Evolutionary conservation across 2,113 vertebrate genomes (phyloP).

Genomic region (Sturnira hondurensis): DNA sequence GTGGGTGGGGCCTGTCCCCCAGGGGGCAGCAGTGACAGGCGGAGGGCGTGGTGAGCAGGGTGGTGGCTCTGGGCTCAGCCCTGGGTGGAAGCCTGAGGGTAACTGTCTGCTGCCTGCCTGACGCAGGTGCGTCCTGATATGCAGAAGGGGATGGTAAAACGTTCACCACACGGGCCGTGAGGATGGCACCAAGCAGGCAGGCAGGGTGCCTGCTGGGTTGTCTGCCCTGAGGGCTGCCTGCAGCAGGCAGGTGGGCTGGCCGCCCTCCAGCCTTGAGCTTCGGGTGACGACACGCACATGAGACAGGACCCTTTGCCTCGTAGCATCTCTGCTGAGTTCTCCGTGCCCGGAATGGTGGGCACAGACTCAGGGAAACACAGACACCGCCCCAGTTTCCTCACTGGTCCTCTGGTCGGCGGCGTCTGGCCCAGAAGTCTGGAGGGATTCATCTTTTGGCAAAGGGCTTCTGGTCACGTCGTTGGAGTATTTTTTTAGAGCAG

Average conservation of each 20-base stretch:
- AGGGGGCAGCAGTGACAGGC: background rate
- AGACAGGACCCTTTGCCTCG: background rate
- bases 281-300: background rate
- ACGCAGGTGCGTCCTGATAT: fast-evolving
- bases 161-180: background rate
- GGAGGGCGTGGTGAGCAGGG: background rate
- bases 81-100: background rate
- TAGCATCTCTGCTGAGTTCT: background rate
- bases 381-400: background rate
- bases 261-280: background rate
- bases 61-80: background rate
- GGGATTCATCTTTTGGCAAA: background rate
- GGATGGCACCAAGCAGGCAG: background rate
- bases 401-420: background rate
- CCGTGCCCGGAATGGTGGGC: too few relatives aligned
- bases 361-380: background rate
- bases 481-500: background rate
- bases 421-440: too few relatives aligned
- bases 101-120: fast-evolving
- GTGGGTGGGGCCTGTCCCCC: background rate
- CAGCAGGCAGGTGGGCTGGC: background rate
- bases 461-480: background rate
- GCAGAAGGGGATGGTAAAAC: background rate
- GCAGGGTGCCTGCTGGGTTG: fast-evolving
- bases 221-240: background rate